These are phyloP conservation scores for Dione vanillae DNA, from an alignment of 2,888 invertebrate species.

Conservation along the genomic window DNA sequence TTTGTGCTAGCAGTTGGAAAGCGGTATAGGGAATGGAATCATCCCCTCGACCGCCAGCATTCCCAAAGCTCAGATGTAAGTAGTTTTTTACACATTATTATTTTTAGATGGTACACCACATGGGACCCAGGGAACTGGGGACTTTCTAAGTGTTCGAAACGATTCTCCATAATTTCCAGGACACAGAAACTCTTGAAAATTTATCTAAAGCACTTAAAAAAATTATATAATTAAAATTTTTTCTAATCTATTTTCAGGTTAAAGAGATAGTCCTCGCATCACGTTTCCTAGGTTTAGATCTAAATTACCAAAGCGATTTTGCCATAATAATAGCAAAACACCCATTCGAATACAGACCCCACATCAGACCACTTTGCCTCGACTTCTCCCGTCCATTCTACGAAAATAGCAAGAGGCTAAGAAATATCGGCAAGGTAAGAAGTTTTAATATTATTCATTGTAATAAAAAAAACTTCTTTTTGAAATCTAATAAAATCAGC, in stretches of 20 bases:
- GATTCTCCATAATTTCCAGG: too few relatives aligned
- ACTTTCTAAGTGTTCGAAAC: too few relatives aligned
- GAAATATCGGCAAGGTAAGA: slow-evolving; percentile 32
- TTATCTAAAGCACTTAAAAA: too few relatives aligned
- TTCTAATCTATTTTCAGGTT: slow-evolving; percentile 59
- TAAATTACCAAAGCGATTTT: slow-evolving; percentile 84
- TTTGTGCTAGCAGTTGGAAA: slow-evolving; percentile 67
- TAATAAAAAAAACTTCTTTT: neutral
- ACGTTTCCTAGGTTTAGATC: slow-evolving; percentile 72
- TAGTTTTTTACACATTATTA: too few relatives aligned
- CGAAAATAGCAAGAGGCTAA: slow-evolving; percentile 7
- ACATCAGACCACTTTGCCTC: slow-evolving; percentile 80
- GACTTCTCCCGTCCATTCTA: slow-evolving; percentile 60
- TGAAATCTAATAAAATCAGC: too few relatives aligned
- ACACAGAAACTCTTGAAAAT: too few relatives aligned
- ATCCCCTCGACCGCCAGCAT: slow-evolving; percentile 46
- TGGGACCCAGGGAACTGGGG: too few relatives aligned
- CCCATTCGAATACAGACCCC: slow-evolving; percentile 65
- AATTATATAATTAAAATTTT: too few relatives aligned
- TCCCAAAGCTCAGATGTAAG: slow-evolving; percentile 65
- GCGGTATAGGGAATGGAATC: slow-evolving; percentile 61
- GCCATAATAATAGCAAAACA: slow-evolving; percentile 73
- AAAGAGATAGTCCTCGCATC: slow-evolving; percentile 65
- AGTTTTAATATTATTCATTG: neutral
- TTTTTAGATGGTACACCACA: too few relatives aligned